Evolutionary conservation across 2,797 vertebrate genomes (phyloP), one percentile per base, ranked within the genome.

Genomic region (Crax fasciolata): DNA sequence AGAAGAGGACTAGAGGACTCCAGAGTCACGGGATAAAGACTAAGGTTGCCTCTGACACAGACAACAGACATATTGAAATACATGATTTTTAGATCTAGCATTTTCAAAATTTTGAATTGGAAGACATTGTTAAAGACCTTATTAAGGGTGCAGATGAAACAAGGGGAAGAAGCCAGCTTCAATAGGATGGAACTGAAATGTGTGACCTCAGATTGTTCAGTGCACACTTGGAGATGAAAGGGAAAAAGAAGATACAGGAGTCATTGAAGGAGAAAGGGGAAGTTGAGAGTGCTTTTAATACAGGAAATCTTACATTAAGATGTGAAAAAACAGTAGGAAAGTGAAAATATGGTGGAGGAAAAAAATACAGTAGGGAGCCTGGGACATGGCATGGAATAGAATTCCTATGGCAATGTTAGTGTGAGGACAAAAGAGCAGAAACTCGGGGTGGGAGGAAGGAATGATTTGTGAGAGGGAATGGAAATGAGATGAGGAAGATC

Each of bases 341-440:
- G 5, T 41, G 8, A 89, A 82, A 81, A 78, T 49, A 46, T 0
- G 21, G 13, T 28, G 2, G 58, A 41, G 4, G 5, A 2, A 6
- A 10, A 49, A 52, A 57, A n/a, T 6, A 9, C 39, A 41, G 30
- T 21, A 35, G 25, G 9, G 8, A 66, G 8, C 24, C 21, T 6
- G 6, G 43, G 16, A 38, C 8, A 48, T 17, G 21, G 8, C 10
- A 58, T 11, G 7, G 9, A 75, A 51, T 6, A 61, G 41, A 68
- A 2, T 5, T 74, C 3, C 28, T 65, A 4, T 12, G 27, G 30
- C 39, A 65, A 41, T 1, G 1, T 18, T 62, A 5, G 8, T 27
- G 4, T n/a, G 30, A 88, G 35, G 38, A 82, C 30, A 62, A 85
- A 87, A 89, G 43, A 39, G 9, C 4, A n/a, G 35, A 89, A 78